A percentile compares a stretch with the other conserved stretches of the same genome.
Evolutionary conservation across 2,888 invertebrate genomes (phyloP).

Genomic region (Caenorhabditis auriculariae): DNA sequence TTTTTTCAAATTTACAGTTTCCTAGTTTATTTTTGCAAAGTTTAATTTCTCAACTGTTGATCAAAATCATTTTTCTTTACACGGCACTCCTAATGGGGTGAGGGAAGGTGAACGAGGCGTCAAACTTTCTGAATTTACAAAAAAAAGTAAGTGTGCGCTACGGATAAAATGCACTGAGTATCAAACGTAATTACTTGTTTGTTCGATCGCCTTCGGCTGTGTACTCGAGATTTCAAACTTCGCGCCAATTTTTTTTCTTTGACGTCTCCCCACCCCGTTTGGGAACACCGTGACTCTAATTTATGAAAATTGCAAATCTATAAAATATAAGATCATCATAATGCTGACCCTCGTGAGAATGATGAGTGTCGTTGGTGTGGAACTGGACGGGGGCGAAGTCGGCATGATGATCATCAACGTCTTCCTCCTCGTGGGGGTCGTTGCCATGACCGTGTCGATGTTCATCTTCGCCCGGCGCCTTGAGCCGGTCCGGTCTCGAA

Average conservation of each 20-base stretch:
- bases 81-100: too few species aligned
- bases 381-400: slow-evolving; percentile 56
- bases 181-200: too few species aligned
- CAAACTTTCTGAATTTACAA: too few species aligned
- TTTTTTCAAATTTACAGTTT: neutral
- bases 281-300: too few species aligned
- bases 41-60: slow-evolving; percentile 3
- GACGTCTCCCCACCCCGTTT: too few species aligned
- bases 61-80: slow-evolving; percentile 3
- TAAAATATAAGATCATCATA: neutral
- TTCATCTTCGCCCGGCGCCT: slow-evolving; percentile 4
- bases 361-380: slow-evolving; percentile 48
- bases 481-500: neutral
- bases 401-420: slow-evolving; percentile 56
- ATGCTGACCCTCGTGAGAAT: slow-evolving; percentile 47
- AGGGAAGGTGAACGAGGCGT: too few species aligned
- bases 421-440: slow-evolving; percentile 37
- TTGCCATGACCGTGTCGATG: slow-evolving; percentile 50
- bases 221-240: too few species aligned
- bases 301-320: neutral
- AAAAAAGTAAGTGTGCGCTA: too few species aligned
- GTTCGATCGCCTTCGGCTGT: too few species aligned
- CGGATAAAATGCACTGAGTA: too few species aligned
- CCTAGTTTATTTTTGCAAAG: slow-evolving; percentile 1
- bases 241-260: too few species aligned